Base-by-base conservation (phyloP, 2,888 invertebrate species). In the Bembecia ichneumoniformis region DNA sequence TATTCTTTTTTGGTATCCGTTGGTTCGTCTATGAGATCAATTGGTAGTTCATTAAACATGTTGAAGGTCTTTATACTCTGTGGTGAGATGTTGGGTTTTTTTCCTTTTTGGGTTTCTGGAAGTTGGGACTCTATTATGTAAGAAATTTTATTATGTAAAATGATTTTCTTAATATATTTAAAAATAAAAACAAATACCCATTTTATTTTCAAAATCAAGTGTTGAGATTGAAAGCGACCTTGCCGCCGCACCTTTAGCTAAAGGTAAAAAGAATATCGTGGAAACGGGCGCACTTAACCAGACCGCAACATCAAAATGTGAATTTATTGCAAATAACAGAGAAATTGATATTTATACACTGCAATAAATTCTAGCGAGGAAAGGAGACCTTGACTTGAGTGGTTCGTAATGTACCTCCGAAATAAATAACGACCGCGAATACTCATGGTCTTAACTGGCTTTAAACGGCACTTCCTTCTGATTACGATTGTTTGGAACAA, bases 261-360 rank as follows among this genome's bases (percentile, higher is more conserved):
- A 54, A 56, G 47, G 49, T 57, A 58, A 57, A 59, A 55, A 58
- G 53, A 57, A 62, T 60, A 59, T 58, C 59, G 55, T 52, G 55
- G 13, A 11, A 40, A 14, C 40, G 40, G 40, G 40, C 14, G 40
- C 40, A 40, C 40, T 40, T 40, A 40, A 7, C 40, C 14, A 52
- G 52, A 55, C 55, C 60, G 58, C 60, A 62, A 66, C 62, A 66
- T 66, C 57, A 68, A 70, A 74, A 74, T 73, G 64, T 67, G 63
- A 69, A 73, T 75, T 75, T 75, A 76, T 72, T 64, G 67, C 66
- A 67, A 69, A 70, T 68, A 68, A 66, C 66, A 57, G 52, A 52
- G 58, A 61, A 70, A 75, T 72, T 71, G 69, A 68, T 71, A 74
- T 75, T 75, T 73, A 75, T 71, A 67, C 63, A 66, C 55, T 56